Percentiles rank a stretch among this genome's conserved stretches.
Evolutionary conservation across 37 sponge, comb jelly and placozoan species (phyloP).

Genomic region (Beroe ovata): DNA sequence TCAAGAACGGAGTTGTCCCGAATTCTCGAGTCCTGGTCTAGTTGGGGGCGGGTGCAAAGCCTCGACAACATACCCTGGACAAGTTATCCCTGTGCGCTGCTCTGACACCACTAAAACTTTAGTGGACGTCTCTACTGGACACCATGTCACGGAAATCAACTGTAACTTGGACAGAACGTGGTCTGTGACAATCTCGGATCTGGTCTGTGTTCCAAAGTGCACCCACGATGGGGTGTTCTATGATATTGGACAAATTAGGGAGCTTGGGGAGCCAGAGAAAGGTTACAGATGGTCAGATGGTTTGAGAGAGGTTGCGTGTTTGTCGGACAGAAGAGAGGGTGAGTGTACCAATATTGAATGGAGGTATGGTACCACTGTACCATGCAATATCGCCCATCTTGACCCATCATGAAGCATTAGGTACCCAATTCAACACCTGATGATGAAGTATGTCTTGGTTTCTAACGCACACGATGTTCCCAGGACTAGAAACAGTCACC

Average conservation of each 20-base stretch:
- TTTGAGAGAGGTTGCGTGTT: neutral
- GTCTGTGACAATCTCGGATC: neutral
- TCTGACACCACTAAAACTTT: neutral
- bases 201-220: neutral
- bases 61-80: conserved; percentile 13
- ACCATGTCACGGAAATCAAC: neutral
- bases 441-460: too few relatives aligned
- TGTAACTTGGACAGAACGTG: neutral
- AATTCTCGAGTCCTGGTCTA: neutral
- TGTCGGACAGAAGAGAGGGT: neutral
- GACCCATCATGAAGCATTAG: too few relatives aligned
- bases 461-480: too few relatives aligned
- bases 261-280: neutral
- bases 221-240: neutral
- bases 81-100: neutral
- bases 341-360: too few relatives aligned
- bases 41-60: conserved; percentile 2
- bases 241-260: neutral
- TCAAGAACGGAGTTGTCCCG: neutral
- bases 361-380: too few relatives aligned
- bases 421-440: too few relatives aligned
- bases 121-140: neutral
- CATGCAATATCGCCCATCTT: too few relatives aligned
- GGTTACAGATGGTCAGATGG: neutral
- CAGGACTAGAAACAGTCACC: neutral